Evolutionary conservation across 2,797 vertebrate species (phyloP).

Genomic region (Alcedo atthis): DNA sequence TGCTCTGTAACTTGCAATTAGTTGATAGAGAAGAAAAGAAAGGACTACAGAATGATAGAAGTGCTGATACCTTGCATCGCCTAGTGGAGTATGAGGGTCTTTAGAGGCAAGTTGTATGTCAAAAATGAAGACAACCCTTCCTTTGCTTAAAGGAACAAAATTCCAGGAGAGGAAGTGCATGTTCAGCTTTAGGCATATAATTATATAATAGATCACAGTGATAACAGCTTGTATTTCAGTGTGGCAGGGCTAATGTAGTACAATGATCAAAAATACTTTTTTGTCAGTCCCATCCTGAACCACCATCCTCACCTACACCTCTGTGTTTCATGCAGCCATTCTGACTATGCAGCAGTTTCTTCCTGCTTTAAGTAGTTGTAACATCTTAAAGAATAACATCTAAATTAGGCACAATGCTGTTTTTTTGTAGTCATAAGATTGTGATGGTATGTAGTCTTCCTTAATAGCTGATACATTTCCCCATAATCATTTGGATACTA

Average conservation of each 20-base stretch:
- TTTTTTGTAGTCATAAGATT: neutral
- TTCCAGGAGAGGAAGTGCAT: neutral
- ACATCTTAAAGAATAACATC: neutral
- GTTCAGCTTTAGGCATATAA: neutral
- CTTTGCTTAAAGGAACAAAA: neutral
- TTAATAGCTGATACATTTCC: neutral
- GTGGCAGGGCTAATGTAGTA: neutral
- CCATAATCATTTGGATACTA: neutral
- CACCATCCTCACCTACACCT: neutral
- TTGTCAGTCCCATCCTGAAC: neutral
- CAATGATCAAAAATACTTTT: neutral
- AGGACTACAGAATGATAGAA: slow-evolving; percentile 57
- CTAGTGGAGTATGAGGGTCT: neutral
- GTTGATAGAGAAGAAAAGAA: slow-evolving; percentile 54
- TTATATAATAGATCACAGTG: neutral
- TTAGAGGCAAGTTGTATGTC: slow-evolving; percentile 15
- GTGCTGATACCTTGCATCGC: neutral
- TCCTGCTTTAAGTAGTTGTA: neutral
- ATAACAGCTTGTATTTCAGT: neutral
- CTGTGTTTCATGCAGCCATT: neutral
- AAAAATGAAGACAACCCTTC: neutral
- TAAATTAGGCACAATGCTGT: neutral
- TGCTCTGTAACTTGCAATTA: slow-evolving; percentile 71
- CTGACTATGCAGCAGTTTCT: neutral
- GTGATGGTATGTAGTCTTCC: neutral